Percentiles rank a stretch among this genome's conserved stretches.
These are phyloP conservation scores for Nothura maculosa DNA, from an alignment of 2,797 vertebrate genomes.

Conservation along the genomic window DNA sequence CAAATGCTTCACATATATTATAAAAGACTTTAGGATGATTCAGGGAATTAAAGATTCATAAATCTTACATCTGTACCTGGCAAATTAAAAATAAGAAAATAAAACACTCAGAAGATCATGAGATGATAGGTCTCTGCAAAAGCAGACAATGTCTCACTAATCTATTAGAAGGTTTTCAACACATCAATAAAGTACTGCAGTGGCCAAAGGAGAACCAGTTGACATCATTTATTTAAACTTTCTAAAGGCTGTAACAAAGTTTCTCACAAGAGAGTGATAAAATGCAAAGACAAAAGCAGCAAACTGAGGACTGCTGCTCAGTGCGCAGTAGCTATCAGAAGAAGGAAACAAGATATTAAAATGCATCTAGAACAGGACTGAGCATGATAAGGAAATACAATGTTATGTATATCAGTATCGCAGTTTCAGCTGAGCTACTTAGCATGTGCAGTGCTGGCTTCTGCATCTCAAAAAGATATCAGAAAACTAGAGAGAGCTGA, in stretches of 20 bases:
- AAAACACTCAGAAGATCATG: not conserved
- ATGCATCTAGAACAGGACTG: not conserved
- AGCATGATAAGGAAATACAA: not conserved
- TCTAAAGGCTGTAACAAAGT: not conserved
- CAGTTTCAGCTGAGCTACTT: not conserved
- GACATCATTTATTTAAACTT: not conserved
- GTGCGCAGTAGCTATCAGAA: not conserved
- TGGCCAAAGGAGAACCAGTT: not conserved
- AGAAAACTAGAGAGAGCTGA: not conserved
- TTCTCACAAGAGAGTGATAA: not conserved
- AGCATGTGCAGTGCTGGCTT: not conserved
- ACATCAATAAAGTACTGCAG: not conserved
- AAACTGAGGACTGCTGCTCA: not conserved
- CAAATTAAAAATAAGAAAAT: slow-evolving; percentile 39
- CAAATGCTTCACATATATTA: slow-evolving; percentile 7
- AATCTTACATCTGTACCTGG: not conserved
- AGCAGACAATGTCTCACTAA: not conserved
- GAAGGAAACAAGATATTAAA: not conserved
- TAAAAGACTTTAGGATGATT: not conserved
- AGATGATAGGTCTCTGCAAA: not conserved
- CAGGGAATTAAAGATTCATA: slow-evolving; percentile 4
- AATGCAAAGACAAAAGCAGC: not conserved
- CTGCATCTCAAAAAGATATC: not conserved
- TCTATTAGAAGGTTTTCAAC: not conserved
- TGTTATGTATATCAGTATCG: not conserved